Evolutionary conservation across 2,888 invertebrate species (phyloP).

Genomic region (Andrena praecox): DNA sequence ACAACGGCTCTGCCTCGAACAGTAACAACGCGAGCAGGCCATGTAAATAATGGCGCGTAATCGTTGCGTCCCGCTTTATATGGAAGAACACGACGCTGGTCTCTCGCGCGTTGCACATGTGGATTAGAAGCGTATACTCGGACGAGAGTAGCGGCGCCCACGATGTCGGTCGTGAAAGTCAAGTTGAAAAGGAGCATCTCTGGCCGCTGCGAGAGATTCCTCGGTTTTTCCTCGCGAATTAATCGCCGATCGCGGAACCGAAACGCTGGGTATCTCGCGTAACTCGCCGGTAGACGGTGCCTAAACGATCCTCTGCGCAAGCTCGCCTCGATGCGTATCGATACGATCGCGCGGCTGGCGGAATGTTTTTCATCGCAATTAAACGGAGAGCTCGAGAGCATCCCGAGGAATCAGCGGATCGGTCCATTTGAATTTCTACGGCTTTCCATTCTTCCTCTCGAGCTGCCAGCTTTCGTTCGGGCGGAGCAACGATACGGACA

Average conservation of each 20-base stretch:
- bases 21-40: conserved; percentile 28
- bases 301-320: background rate
- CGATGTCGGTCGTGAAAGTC: conserved; percentile 61
- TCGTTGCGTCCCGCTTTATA: conserved; percentile 55
- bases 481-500: conserved; percentile 6
- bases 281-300: background rate
- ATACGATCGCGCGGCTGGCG: conserved; percentile 8
- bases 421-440: conserved; percentile 7
- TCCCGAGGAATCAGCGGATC: no score
- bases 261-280: background rate
- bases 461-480: no score
- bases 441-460: conserved; percentile 16
- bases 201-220: background rate
- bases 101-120: conserved; percentile 62
- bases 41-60: conserved; percentile 51
- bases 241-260: background rate
- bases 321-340: conserved; percentile 1
- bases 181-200: conserved; percentile 23
- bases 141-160: conserved; percentile 31
- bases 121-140: conserved; percentile 51
- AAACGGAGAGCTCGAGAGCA: no score
- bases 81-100: conserved; percentile 37
- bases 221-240: background rate
- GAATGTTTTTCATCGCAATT: no score
- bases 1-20: conserved; percentile 17